Evolutionary conservation across 2,113 vertebrate species (phyloP), one percentile per base, ranked within the genome.

Genomic region (Campylomormyrus tamandua): DNA sequence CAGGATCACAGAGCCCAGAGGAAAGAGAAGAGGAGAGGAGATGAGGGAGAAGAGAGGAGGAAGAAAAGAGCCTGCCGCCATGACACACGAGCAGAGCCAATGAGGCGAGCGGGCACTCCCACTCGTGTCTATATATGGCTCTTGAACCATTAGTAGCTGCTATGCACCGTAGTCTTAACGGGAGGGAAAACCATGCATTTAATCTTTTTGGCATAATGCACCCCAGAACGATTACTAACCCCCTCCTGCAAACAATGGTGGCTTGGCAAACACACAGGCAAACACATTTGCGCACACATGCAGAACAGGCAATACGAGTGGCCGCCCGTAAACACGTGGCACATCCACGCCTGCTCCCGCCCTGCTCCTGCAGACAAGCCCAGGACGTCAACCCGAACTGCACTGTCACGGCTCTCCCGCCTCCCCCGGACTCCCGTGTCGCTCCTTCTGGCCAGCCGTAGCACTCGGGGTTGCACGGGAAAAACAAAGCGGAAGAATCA

Each of bases 111-210:
- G 88, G 21, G 49, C 88, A 87, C 84, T n/a, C 88, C 62, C 58
- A 17, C 70, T 85, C 83, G 85, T 53, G 46, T 88, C 83, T 91
- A 89, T 70, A 88, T 90, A 80, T 90, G 66, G 84, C 87, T 8
- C 74, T 91, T 84, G 83, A 90, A 88, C 88, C 89, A 91, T 92
- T 91, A 91, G 88, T 27, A 86, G 88, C 89, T 92, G 88, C 85
- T 88, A 91, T 48, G 62, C 42, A 45, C 89, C 87, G 89, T 89
- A 90, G 91, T 91, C 89, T 90, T 91, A 91, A 88, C 56, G 89
- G 66, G 90, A 87, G 39, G 31, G 5, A 91, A 91, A 92, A 90
- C 66, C 56, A 90, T 89, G 62, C 89, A 91, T 91, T 90, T 89
- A 91, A 91, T 91, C 90, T 90, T 74, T 74, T 66, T 91, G 77